Conservation (phyloP, 2,888 invertebrate species). For the Acheta domesticus region DNA sequence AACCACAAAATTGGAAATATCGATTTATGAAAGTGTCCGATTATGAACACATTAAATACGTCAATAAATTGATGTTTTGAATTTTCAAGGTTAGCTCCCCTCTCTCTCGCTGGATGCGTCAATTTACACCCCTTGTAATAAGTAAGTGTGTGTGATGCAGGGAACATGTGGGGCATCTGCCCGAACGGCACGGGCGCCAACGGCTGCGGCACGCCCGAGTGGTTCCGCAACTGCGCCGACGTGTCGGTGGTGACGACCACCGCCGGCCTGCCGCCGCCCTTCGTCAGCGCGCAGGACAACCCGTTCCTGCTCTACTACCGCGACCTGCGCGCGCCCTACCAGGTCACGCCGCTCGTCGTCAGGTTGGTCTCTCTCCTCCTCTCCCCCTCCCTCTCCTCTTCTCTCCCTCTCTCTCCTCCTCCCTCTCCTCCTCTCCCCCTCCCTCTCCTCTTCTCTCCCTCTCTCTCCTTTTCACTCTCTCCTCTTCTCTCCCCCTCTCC, state of each 20-base stretch:
- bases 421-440: not conserved
- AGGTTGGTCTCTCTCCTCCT: conserved; percentile 52
- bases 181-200: conserved; percentile 80
- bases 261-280: conserved; percentile 65
- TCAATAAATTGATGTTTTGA: too few relatives aligned
- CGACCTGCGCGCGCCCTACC: conserved; percentile 60
- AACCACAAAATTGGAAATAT: too few relatives aligned
- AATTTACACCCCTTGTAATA: too few relatives aligned
- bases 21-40: too few relatives aligned
- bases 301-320: conserved; percentile 75
- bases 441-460: not conserved
- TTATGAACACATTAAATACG: too few relatives aligned
- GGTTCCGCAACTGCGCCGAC: conserved; percentile 88
- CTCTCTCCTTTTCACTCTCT: not conserved
- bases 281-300: conserved; percentile 61
- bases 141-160: conserved; percentile 45
- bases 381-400: not conserved
- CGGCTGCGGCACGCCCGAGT: conserved; percentile 87
- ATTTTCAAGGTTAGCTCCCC: too few relatives aligned
- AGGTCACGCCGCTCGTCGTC: conserved; percentile 69
- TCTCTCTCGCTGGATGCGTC: too few relatives aligned
- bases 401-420: not conserved
- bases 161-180: conserved; percentile 89
- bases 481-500: not conserved
- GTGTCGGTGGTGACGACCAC: conserved; percentile 77